Conservation (phyloP, 2,888 invertebrate species). For the Microctonus hyperodae region DNA sequence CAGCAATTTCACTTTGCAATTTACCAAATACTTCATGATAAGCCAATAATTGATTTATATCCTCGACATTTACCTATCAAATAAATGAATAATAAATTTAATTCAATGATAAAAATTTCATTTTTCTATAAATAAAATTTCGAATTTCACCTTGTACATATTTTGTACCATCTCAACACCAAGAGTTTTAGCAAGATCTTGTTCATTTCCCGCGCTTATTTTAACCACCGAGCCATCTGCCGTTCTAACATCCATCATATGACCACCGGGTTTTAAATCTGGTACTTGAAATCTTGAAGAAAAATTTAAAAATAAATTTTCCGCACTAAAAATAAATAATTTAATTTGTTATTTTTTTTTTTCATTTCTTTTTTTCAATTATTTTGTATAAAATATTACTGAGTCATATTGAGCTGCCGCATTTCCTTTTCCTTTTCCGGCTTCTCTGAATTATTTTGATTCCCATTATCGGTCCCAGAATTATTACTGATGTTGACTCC, state of each 20-base stretch:
- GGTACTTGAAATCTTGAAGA: constrained; percentile 61
- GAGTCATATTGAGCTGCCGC: constrained; percentile 60
- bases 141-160: constrained; percentile 72
- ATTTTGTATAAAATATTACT: constrained; percentile 47
- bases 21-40: constrained; percentile 88
- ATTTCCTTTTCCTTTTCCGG: constrained; percentile 58
- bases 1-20: constrained; percentile 68
- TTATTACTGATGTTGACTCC: constrained; percentile 54
- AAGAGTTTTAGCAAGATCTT: constrained; percentile 69
- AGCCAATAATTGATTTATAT: constrained; percentile 82
- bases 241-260: constrained; percentile 71
- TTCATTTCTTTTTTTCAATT: background rate
- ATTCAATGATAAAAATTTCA: background rate
- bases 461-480: constrained; percentile 48
- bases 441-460: constrained; percentile 52
- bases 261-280: constrained; percentile 62
- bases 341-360: too few species aligned
- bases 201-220: constrained; percentile 72
- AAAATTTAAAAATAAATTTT: constrained; percentile 12
- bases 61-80: constrained; percentile 74
- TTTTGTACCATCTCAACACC: constrained; percentile 80
- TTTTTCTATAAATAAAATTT: background rate
- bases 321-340: constrained; percentile 19
- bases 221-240: constrained; percentile 78
- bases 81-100: background rate